Conservation (phyloP, 2,113 vertebrate species). For the Callithrix jacchus region DNA sequence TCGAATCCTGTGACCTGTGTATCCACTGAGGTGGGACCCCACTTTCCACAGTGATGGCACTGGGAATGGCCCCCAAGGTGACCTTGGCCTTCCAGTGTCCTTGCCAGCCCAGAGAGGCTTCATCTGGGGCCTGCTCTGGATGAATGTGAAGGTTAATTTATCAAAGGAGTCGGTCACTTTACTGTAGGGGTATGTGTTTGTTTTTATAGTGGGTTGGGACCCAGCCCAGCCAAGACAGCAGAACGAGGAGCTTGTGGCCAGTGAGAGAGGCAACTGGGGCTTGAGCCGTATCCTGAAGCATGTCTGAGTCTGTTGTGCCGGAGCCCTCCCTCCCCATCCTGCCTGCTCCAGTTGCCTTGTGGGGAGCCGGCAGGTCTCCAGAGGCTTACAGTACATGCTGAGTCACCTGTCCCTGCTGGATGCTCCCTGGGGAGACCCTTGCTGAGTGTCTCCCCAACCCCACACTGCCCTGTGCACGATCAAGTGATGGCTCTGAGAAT, state of each 20-base stretch:
- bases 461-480: neutral
- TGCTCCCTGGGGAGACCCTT: neutral
- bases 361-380: neutral
- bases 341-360: rapidly evolving
- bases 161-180: neutral
- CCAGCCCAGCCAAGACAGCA: neutral
- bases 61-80: neutral
- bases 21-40: neutral
- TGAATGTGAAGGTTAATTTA: too few relatives aligned
- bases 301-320: neutral
- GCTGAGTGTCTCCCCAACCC: rapidly evolving
- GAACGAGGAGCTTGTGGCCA: too few relatives aligned
- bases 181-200: neutral
- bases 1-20: rapidly evolving
- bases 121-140: neutral
- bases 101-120: neutral
- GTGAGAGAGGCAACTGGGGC: neutral
- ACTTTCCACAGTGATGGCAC: neutral
- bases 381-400: neutral
- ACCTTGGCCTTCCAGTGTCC: neutral
- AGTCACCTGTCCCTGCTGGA: neutral
- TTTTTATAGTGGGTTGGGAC: neutral
- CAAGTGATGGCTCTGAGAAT: neutral
- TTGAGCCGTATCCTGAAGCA: neutral
- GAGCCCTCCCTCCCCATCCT: neutral